Percentiles rank a stretch among this genome's conserved stretches.
phyloP scores from a whole-genome alignment of 2,113 vertebrate genomes.

The Telmatochromis brachygnathus region DNA sequence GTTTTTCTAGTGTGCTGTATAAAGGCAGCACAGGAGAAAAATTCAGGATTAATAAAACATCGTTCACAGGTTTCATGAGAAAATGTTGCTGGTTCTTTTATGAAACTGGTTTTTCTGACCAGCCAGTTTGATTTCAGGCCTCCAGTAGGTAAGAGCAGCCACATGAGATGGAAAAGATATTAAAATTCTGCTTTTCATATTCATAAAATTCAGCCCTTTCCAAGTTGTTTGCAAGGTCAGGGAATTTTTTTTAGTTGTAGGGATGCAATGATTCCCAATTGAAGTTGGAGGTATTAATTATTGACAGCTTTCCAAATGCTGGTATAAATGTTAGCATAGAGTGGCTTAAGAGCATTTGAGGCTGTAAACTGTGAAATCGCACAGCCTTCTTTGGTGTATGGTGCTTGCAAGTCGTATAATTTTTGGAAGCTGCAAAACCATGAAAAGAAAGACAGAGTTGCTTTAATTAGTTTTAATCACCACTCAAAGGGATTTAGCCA shows the following conservation, averaged over 20 bases:
- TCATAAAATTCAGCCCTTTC: neutral
- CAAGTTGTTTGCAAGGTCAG: slow-evolving; percentile 5
- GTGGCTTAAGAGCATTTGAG: neutral
- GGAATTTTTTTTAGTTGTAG: neutral
- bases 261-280: neutral
- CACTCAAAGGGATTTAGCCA: neutral
- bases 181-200: neutral
- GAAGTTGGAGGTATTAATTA: neutral
- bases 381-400: neutral
- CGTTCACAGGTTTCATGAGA: neutral
- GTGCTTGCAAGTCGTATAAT: neutral
- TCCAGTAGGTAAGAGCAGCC: neutral
- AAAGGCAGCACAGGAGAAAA: neutral
- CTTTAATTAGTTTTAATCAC: neutral
- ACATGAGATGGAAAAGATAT: slow-evolving; percentile 2
- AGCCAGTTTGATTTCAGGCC: slow-evolving; percentile 8
- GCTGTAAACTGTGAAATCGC: neutral
- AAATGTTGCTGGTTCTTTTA: slow-evolving; percentile 7
- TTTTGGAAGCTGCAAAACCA: neutral
- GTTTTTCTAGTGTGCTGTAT: neutral
- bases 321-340: neutral
- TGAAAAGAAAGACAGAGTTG: neutral
- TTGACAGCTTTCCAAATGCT: neutral
- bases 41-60: slow-evolving; percentile 30
- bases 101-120: slow-evolving; percentile 5